These are phyloP conservation scores for Ctenochaetus hawaiiensis DNA, from an alignment of 2,797 vertebrate species.

Conservation along the genomic window DNA sequence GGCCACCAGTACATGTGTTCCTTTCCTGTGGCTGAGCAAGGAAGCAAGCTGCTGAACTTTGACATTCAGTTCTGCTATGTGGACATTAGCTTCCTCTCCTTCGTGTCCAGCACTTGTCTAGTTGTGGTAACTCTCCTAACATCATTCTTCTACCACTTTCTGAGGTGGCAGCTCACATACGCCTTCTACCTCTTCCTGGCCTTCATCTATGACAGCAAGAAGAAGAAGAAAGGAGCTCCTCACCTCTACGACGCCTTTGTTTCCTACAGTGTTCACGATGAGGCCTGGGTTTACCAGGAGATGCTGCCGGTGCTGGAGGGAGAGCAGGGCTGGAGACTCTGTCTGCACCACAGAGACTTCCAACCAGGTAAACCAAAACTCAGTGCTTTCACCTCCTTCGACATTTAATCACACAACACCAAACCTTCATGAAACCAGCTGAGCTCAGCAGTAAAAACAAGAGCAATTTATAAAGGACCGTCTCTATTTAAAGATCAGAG, in stretches of 20 bases:
- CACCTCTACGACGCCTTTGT: constrained; percentile 75
- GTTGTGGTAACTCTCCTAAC: constrained; percentile 49
- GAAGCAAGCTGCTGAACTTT: constrained; percentile 61
- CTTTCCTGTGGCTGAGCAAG: constrained; percentile 39
- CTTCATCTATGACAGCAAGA: constrained; percentile 62
- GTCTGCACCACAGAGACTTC: constrained; percentile 77
- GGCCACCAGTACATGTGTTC: constrained; percentile 45
- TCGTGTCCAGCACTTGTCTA: constrained; percentile 49
- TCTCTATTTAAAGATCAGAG: too few relatives aligned
- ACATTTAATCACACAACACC: too few relatives aligned
- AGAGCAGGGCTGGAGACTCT: constrained; percentile 42
- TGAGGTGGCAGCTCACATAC: constrained; percentile 69
- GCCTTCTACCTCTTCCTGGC: constrained; percentile 64
- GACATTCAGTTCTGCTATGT: constrained; percentile 41
- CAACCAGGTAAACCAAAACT: constrained; percentile 60
- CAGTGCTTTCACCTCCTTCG: not conserved
- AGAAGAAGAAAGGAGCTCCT: constrained; percentile 20
- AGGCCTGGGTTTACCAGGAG: constrained; percentile 72
- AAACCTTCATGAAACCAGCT: too few relatives aligned
- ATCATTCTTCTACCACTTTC: constrained; percentile 62
- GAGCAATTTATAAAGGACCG: too few relatives aligned
- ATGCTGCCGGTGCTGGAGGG: constrained; percentile 75
- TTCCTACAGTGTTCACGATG: constrained; percentile 76
- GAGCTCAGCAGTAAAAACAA: too few relatives aligned
- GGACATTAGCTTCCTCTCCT: constrained; percentile 53